Evolutionary conservation across 2,888 invertebrate genomes (phyloP).

Genomic region (Myopa testacea): DNA sequence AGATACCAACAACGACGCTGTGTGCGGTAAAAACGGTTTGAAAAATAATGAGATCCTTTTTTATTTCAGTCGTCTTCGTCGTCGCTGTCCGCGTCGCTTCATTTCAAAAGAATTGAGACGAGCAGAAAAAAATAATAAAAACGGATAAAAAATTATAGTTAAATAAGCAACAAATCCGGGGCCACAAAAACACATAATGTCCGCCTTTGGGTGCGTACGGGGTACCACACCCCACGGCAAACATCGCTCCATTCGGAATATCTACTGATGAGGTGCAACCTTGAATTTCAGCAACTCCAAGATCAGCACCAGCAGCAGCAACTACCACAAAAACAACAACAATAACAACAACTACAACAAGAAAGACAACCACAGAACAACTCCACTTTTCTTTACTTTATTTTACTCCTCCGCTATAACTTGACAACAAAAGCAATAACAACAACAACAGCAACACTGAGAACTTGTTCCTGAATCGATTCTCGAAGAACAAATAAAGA

Average conservation of each 20-base stretch:
- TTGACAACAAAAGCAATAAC: slow-evolving; percentile 43
- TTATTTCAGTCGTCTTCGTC: slow-evolving; percentile 29
- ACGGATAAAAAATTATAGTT: not conserved
- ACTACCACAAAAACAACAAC: slow-evolving; percentile 9
- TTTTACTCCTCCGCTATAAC: slow-evolving; percentile 48
- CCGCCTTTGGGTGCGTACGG: slow-evolving; percentile 35
- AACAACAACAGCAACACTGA: slow-evolving; percentile 39
- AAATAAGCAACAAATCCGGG: slow-evolving; percentile 5
- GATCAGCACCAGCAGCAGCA: slow-evolving; percentile 23
- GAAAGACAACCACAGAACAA: slow-evolving; percentile 33
- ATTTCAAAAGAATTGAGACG: slow-evolving; percentile 34
- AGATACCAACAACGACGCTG: slow-evolving; percentile 11
- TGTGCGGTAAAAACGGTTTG: slow-evolving; percentile 33
- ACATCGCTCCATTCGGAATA: slow-evolving; percentile 13
- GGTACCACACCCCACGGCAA: slow-evolving; percentile 17
- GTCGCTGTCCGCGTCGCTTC: slow-evolving; percentile 31
- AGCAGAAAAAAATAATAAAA: not conserved
- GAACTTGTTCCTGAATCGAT: slow-evolving; percentile 35
- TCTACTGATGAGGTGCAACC: slow-evolving; percentile 41
- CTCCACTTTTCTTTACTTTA: slow-evolving; percentile 24
- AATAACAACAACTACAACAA: slow-evolving; percentile 29
- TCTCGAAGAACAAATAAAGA: slow-evolving; percentile 12
- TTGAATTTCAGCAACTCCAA: slow-evolving; percentile 47
- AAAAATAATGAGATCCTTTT: slow-evolving; percentile 41
- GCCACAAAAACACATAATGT: slow-evolving; percentile 28